Conservation (phyloP, 2,797 vertebrate genomes). For the Amniataba percoides region DNA sequence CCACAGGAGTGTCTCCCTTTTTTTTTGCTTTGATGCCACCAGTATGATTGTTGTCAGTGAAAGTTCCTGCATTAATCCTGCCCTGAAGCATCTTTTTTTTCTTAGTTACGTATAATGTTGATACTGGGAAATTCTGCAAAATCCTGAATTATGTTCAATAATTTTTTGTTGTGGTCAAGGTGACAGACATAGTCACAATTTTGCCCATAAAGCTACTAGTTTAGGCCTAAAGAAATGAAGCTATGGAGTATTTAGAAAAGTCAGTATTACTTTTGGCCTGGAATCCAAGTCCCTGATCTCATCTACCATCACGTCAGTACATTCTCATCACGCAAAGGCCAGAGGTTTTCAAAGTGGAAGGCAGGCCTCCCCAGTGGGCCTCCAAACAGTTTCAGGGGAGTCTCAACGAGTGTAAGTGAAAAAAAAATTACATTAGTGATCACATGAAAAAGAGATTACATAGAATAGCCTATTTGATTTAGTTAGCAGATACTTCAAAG, state of each 20-base stretch:
- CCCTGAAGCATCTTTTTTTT: neutral
- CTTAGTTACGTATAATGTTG: neutral
- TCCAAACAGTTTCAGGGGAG: too few species aligned
- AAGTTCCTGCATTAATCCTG: neutral
- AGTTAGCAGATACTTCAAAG: too few species aligned
- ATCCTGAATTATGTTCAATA: too few species aligned
- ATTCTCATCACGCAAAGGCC: constrained; percentile 4
- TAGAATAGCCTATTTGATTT: too few species aligned
- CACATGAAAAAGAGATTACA: too few species aligned
- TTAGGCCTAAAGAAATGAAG: neutral
- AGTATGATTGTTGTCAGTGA: constrained; percentile 12
- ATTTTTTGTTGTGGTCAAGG: too few species aligned
- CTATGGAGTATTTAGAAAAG: neutral
- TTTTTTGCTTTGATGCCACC: constrained; percentile 9
- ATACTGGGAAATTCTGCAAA: neutral
- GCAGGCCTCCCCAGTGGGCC: too few species aligned
- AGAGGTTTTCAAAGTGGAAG: too few species aligned
- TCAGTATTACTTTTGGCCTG: constrained; percentile 9
- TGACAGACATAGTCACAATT: neutral
- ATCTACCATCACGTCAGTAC: constrained; percentile 7
- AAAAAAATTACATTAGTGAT: too few species aligned
- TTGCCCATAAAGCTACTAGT: neutral
- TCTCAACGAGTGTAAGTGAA: too few species aligned
- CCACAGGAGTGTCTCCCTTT: neutral
- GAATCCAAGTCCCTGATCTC: constrained; percentile 5